Base-by-base conservation (phyloP, 1,140 invertebrate genomes). In the Polypedilum vanderplanki region DNA sequence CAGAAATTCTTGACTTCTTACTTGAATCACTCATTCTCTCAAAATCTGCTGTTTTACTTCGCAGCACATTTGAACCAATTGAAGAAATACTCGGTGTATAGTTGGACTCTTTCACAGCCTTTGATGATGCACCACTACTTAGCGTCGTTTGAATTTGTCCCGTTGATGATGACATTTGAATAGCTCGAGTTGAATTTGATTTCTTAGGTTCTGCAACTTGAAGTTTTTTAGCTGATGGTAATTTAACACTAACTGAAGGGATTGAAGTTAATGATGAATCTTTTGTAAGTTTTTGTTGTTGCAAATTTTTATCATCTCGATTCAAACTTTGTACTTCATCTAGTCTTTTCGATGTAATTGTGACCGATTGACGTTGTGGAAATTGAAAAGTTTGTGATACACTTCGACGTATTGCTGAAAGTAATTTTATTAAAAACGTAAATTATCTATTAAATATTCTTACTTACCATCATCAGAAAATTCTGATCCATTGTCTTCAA, bases 11-110 rank as follows among this genome's bases (percentile, higher is more conserved):
- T 73, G 73, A 10, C 18, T 73, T 73, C 41, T 75, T 73, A 73
- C 15, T 73, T 74, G 40, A 2, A 70, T 70, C 65, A 74, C 73
- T 74, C 20, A 87, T 88, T 77, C 87, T 84, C 78, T 90, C 88
- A 77, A 90, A 88, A 76, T 90, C 88, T 0, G 87, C 88, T 0
- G 88, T 90, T 80, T 89, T 89, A 3, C 89, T 90, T 77, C 87
- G 83, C 74, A 90, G 79, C 40, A 90, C 88, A 17, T 87, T 88
- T 40, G 88, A 88, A 8, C 88, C 88, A 74, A 90, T 89, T 76
- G 84, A 89, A 0, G 88, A 87, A 77, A 90, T 90, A 78, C 86
- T 88, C 2, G 87, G 83, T 15, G 86, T 87, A 57, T 81, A 79
- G 76, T 82, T 84, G 0, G 80, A 80, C 70, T 84, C 83, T 73